Conservation (phyloP, 2,797 vertebrate genomes). For the Pteropus rufus region DNA sequence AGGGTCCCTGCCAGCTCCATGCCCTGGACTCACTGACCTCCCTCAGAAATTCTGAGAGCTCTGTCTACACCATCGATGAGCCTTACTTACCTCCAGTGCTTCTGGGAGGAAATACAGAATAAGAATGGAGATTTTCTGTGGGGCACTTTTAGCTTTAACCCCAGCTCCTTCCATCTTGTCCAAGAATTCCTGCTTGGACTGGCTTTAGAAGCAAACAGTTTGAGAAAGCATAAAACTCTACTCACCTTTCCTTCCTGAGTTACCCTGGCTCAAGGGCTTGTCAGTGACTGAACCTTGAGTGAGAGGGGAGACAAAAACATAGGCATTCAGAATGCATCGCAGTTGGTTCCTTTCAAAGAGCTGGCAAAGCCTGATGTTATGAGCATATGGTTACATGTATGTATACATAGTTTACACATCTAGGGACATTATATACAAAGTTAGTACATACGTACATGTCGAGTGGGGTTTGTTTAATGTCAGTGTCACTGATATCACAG, state of each 20-base stretch:
- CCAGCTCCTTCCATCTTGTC: constrained; percentile 54
- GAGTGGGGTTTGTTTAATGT: constrained; percentile 56
- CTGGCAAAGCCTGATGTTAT: constrained; percentile 5
- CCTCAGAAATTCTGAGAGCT: background rate
- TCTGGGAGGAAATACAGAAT: constrained; percentile 33
- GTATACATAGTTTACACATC: constrained; percentile 38
- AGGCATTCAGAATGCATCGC: constrained; percentile 1
- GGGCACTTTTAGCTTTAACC: constrained; percentile 33
- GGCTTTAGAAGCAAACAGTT: constrained; percentile 59
- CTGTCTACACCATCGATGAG: accelerated
- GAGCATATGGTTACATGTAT: constrained; percentile 30
- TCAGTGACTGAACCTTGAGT: constrained; percentile 96
- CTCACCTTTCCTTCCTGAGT: constrained; percentile 99
- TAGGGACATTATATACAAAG: constrained; percentile 60
- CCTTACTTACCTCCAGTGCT: constrained; percentile 13
- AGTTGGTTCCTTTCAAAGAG: constrained; percentile 51
- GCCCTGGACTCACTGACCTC: too few species aligned
- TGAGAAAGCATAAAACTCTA: constrained; percentile 80
- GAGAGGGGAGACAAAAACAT: constrained; percentile 51
- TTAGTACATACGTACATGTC: background rate
- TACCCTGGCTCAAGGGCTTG: constrained; percentile 92
- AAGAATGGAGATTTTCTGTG: constrained; percentile 54
- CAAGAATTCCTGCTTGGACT: constrained; percentile 44
- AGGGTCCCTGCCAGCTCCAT: background rate
- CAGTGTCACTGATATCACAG: constrained; percentile 57